Evolutionary conservation across 2,797 vertebrate genomes (phyloP).

Genomic region (Sitta carolinensis): DNA sequence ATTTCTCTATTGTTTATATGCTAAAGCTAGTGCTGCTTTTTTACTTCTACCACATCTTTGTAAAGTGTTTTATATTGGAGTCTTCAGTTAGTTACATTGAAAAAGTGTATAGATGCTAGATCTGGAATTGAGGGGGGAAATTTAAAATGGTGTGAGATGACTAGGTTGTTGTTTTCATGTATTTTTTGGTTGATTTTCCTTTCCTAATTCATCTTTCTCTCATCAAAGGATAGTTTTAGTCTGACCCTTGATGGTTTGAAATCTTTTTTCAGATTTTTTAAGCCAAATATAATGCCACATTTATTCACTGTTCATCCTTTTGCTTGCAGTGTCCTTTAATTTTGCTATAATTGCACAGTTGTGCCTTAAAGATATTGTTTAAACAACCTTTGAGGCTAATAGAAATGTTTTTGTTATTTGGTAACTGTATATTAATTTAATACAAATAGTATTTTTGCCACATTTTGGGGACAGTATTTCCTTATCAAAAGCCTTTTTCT

Average conservation of each 20-base stretch:
- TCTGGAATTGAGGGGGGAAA: rapidly evolving
- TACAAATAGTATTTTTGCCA: neutral
- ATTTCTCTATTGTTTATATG: neutral
- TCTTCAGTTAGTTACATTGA: neutral
- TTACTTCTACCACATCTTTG: neutral
- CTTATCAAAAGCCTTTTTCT: neutral
- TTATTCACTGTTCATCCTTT: neutral
- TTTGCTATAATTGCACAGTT: neutral
- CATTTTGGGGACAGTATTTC: neutral
- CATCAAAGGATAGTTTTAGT: neutral
- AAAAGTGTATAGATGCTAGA: neutral
- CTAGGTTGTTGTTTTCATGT: neutral
- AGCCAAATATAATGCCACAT: neutral
- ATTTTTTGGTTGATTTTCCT: neutral
- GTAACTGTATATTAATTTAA: neutral
- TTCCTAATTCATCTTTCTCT: neutral
- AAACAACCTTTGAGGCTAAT: neutral
- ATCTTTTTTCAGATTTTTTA: neutral
- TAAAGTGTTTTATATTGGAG: neutral
- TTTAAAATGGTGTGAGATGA: neutral
- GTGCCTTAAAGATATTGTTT: neutral
- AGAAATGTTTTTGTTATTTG: neutral
- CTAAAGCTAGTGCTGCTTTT: neutral
- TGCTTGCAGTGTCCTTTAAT: neutral
- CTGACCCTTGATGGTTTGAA: neutral